Base-by-base conservation (phyloP, 2,797 vertebrate genomes). In the Catostomus latipinnis region DNA sequence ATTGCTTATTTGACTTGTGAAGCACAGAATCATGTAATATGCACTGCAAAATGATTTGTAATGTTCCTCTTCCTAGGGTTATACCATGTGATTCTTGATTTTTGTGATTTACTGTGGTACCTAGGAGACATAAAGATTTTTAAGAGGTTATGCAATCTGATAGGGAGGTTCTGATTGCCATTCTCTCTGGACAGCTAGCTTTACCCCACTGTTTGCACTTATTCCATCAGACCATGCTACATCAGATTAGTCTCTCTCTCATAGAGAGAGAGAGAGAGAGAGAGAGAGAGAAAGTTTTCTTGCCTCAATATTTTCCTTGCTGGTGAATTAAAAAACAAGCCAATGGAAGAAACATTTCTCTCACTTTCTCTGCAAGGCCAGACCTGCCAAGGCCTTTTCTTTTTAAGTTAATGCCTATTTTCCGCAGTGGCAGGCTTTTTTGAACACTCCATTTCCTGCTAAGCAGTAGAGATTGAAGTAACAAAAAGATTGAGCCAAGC, bases 401-500 rank as follows among this genome's bases (percentile, higher is more conserved):
- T 46, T 69, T 75, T 69, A 68, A 22, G 56, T 90, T 90, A 90
- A 91, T 91, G 91, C 87, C 90, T 91, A 92, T 94, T 94, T 94
- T 91, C 92, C 91, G 87, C 90, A 92, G 90, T 92, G 91, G 91
- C 92, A 91, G 62, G 48, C 53, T 73, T 78, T 58, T 87, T 90
- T 89, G 88, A 93, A 88, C 88, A 84, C 88, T 90, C 91, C 56
- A 4, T 92, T 94, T 95, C 94, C 93, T 94, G 94, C 93, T 94
- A 93, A 92, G 91, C 90, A 92, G 91, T 86, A 87, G 90, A 92
- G 91, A 91, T 89, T 92, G 89, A 92, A 90, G 90, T 93, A 94
- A 93, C 71, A 80, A 90, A 90, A 93, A 92, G 91, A 91, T 88
- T 91, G 87, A 13, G 90, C 69, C 0, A 89, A 89, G 89, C 57